Evolutionary conservation across 2,888 invertebrate genomes (phyloP).

Genomic region (Tachina grossa): DNA sequence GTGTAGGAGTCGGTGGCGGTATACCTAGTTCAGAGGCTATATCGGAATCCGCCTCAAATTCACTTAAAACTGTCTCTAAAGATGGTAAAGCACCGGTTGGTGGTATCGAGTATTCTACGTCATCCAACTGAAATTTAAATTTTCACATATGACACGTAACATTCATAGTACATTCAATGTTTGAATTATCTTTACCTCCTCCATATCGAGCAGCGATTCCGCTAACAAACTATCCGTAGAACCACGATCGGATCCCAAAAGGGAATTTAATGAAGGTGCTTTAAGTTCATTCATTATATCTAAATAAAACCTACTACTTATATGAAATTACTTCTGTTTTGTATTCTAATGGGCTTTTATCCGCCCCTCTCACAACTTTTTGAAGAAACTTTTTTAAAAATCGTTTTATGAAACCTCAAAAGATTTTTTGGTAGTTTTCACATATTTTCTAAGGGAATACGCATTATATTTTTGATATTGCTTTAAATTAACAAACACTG

Average conservation of each 20-base stretch:
- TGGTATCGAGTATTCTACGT: slow-evolving; percentile 91
- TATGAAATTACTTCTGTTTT: background rate
- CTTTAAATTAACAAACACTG: slow-evolving; percentile 7
- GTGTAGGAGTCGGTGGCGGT: slow-evolving; percentile 82
- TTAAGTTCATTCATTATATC: slow-evolving; percentile 80
- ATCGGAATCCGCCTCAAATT: slow-evolving; percentile 87
- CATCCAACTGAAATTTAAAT: slow-evolving; percentile 86
- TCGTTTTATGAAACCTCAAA: background rate
- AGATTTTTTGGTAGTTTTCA: background rate
- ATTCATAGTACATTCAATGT: slow-evolving; percentile 75
- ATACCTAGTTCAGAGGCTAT: slow-evolving; percentile 83
- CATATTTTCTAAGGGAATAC: slow-evolving; percentile 5
- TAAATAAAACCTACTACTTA: background rate
- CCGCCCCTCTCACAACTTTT: slow-evolving; percentile 48
- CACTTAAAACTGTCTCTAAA: slow-evolving; percentile 91
- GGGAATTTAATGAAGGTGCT: slow-evolving; percentile 84
- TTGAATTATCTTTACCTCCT: slow-evolving; percentile 84
- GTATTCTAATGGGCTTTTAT: slow-evolving; percentile 46
- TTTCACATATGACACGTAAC: slow-evolving; percentile 84
- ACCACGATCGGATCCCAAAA: slow-evolving; percentile 85
- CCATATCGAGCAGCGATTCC: slow-evolving; percentile 86
- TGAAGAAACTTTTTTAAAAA: slow-evolving; percentile 4
- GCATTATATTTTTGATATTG: background rate
- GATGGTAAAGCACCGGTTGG: slow-evolving; percentile 90
- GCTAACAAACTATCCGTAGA: slow-evolving; percentile 87